These are phyloP conservation scores for Tiliacea citrago DNA, from an alignment of 2,888 invertebrate species.

Conservation along the genomic window DNA sequence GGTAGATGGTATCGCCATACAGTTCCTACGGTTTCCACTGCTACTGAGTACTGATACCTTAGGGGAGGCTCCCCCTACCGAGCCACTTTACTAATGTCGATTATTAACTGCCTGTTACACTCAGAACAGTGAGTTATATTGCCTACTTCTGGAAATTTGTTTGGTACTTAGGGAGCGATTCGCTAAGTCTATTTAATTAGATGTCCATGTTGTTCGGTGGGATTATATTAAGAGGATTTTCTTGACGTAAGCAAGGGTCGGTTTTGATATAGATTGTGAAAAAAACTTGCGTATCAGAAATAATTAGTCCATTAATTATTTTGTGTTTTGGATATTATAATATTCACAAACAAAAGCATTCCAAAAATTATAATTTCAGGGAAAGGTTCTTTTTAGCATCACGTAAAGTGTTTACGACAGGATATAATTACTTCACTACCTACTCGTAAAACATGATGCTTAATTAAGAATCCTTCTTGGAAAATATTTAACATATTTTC, in stretches of 20 bases:
- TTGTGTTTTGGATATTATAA: not conserved
- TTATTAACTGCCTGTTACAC: constrained; percentile 67
- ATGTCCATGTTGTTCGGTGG: constrained; percentile 46
- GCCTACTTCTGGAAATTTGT: constrained; percentile 64
- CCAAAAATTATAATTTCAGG: not conserved
- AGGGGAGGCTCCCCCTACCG: constrained; percentile 59
- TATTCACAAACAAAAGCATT: not conserved
- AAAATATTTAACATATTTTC: not conserved
- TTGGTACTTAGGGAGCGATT: constrained; percentile 61
- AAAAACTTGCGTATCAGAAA: not conserved
- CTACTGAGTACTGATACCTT: constrained; percentile 54
- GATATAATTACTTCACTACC: not conserved
- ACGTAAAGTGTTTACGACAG: not conserved
- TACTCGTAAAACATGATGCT: not conserved
- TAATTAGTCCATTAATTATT: constrained; percentile 4
- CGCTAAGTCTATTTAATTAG: constrained; percentile 57
- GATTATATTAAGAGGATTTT: constrained; percentile 44
- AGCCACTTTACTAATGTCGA: constrained; percentile 66
- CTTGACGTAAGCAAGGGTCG: constrained; percentile 1
- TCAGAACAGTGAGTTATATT: constrained; percentile 64
- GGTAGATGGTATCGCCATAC: constrained; percentile 72
- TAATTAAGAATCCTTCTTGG: not conserved
- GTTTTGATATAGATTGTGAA: constrained; percentile 6
- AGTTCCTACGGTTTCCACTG: constrained; percentile 27
- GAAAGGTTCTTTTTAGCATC: not conserved